These are phyloP conservation scores for Agrypnus murinus DNA, from an alignment of 2,888 invertebrate species.

Conservation along the genomic window DNA sequence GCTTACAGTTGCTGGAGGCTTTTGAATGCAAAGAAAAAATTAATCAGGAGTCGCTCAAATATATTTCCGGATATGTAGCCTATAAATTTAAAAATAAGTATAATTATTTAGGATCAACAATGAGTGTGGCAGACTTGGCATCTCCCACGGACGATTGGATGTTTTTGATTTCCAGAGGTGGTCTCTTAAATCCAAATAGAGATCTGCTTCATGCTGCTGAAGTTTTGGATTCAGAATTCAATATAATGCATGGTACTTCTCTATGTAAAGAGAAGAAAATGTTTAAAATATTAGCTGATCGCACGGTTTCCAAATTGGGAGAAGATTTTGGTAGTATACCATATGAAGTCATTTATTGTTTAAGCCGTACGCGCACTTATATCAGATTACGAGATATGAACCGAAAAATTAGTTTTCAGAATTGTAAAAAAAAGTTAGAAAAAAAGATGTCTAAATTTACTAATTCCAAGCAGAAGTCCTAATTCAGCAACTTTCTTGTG, in stretches of 20 bases:
- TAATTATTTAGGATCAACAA: no score
- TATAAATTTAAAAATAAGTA: no score
- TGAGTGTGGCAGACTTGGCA: no score
- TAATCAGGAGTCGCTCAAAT: no score
- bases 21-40: not conserved
- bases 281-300: not conserved
- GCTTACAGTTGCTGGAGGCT: no score
- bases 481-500: no score
- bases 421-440: conserved; percentile 6
- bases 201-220: conserved; percentile 11
- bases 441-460: no score
- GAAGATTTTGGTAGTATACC: conserved; percentile 1
- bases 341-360: no score
- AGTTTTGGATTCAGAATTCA: conserved; percentile 2
- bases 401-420: conserved; percentile 2
- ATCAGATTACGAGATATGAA: conserved; percentile 8
- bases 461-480: no score
- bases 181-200: no score
- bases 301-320: not conserved
- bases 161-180: conserved; percentile 7
- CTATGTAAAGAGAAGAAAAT: conserved; percentile 1
- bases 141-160: not conserved
- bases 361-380: conserved; percentile 5
- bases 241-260: not conserved
- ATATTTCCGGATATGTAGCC: no score